phyloP scores from a whole-genome alignment of 2,888 invertebrate species.

The Cephalotes varians region DNA sequence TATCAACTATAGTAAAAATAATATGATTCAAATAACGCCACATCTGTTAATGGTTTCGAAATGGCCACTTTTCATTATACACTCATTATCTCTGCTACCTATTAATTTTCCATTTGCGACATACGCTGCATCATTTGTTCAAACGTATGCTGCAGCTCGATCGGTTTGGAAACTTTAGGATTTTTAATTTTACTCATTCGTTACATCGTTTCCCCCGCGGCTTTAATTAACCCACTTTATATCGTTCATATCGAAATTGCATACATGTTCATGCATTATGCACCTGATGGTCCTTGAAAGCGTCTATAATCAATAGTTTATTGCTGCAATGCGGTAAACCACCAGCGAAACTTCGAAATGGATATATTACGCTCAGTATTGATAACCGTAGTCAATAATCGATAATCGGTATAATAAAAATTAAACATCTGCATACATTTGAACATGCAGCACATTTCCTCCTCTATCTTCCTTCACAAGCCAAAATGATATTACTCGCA shows the following conservation, averaged over 20 bases:
- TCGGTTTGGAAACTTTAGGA: conserved; percentile 37
- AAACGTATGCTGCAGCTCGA: not conserved
- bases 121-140: conserved; percentile 41
- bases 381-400: conserved; percentile 76
- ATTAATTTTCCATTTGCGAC: conserved; percentile 47
- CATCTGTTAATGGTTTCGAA: conserved; percentile 28
- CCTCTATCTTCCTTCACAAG: not conserved
- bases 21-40: not conserved
- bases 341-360: conserved; percentile 60
- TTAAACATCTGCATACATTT: conserved; percentile 5
- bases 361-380: conserved; percentile 70
- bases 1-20: not conserved
- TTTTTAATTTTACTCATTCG: conserved; percentile 46
- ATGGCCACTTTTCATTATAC: conserved; percentile 31
- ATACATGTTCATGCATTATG: conserved; percentile 45
- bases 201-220: conserved; percentile 46
- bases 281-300: conserved; percentile 57
- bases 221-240: conserved; percentile 53
- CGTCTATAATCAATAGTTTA: conserved; percentile 66
- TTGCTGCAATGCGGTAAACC: conserved; percentile 66
- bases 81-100: conserved; percentile 36
- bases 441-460: not conserved
- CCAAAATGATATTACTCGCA: not conserved
- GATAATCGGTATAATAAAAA: conserved; percentile 74
- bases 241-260: conserved; percentile 40